phyloP scores from a whole-genome alignment of 2,888 invertebrate species.

The Penaeus monodon region DNA sequence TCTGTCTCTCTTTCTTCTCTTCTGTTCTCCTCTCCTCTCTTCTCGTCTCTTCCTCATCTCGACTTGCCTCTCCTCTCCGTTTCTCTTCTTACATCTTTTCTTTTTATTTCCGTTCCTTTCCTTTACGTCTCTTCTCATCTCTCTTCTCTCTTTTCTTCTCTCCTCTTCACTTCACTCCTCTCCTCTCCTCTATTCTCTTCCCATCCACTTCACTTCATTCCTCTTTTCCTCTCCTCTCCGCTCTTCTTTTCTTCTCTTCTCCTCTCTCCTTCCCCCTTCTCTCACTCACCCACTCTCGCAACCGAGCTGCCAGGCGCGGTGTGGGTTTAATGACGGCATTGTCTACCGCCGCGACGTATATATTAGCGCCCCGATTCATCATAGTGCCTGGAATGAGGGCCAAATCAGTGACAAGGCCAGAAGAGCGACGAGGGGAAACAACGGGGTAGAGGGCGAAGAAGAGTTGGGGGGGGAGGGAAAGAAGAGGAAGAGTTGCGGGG shows the following conservation, averaged over 20 bases:
- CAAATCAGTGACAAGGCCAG: no score
- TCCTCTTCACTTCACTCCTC: not conserved
- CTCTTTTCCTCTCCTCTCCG: not conserved
- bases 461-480: no score
- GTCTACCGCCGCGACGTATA: no score
- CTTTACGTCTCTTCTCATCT: not conserved
- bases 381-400: no score
- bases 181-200: not conserved
- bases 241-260: not conserved
- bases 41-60: not conserved
- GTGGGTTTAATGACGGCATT: no score
- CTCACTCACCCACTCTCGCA: slow-evolving; percentile 8
- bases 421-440: no score
- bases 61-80: not conserved
- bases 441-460: no score
- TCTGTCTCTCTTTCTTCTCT: not conserved
- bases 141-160: not conserved
- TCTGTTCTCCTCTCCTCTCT: not conserved
- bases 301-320: no score
- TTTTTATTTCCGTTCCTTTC: not conserved
- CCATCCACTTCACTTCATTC: not conserved
- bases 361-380: no score
- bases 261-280: not conserved
- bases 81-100: not conserved
- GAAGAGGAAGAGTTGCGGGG: no score